Evolutionary conservation across 92 coral and sea anemone genomes (phyloP).

Genomic region (Plumapathes pennacea): DNA sequence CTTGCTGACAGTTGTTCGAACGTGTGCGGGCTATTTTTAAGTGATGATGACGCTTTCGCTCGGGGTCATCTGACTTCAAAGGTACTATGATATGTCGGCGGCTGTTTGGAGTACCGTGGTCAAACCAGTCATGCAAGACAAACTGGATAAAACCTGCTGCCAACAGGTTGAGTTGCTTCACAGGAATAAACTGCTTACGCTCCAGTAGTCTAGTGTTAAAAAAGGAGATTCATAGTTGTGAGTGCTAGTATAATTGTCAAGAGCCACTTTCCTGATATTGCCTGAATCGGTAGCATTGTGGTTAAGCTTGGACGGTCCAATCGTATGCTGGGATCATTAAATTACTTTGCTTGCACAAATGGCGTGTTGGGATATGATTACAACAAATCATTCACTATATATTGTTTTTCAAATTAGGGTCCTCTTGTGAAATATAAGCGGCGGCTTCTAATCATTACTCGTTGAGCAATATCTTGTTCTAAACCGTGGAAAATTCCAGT

Average conservation of each 20-base stretch:
- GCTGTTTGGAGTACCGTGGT: conserved; percentile 57
- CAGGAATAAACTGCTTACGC: conserved; percentile 70
- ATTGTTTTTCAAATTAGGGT: no score
- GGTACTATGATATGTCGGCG: conserved; percentile 41
- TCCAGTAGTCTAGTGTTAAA: conserved; percentile 30
- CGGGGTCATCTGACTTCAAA: conserved; percentile 26
- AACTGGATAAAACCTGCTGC: conserved; percentile 87
- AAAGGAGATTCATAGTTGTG: no score
- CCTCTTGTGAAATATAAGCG: no score
- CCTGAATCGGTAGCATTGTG: background rate
- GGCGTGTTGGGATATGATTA: no score
- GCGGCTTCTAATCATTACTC: no score
- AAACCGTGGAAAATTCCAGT: no score
- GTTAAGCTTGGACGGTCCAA: background rate
- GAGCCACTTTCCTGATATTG: background rate
- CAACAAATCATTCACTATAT: no score
- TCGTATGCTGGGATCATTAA: background rate
- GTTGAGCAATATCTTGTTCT: no score
- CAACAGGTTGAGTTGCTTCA: conserved; percentile 67
- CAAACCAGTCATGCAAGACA: conserved; percentile 86
- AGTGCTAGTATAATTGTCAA: no score
- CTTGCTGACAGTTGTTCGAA: conserved; percentile 69
- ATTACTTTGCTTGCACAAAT: no score
- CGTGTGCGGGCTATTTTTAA: conserved; percentile 73
- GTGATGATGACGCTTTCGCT: conserved; percentile 5